Percentiles rank a stretch among this genome's conserved stretches.
These are phyloP conservation scores for Cladopsammia gracilis DNA, from an alignment of 64 coral and sea anemone species.

Conservation along the genomic window DNA sequence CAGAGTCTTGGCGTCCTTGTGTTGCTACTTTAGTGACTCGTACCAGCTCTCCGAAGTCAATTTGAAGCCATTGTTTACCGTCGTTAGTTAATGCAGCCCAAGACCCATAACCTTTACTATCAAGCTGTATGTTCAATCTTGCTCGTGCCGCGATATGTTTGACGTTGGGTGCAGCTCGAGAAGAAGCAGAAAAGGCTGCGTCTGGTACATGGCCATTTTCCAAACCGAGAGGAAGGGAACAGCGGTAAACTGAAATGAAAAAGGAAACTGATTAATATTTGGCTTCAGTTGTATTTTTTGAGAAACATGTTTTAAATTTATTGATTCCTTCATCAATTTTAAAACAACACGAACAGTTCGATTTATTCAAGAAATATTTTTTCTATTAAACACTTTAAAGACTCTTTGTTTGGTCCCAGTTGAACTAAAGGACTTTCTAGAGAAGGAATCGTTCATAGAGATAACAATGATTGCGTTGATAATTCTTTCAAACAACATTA, in stretches of 20 bases:
- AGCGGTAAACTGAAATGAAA: constrained; percentile 16
- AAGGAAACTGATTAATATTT: neutral
- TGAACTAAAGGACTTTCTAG: no score
- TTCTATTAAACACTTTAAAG: no score
- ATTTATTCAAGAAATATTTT: no score
- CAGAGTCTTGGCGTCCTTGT: neutral
- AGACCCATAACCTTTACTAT: constrained; percentile 4
- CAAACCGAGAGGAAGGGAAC: constrained; percentile 23
- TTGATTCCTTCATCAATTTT: no score
- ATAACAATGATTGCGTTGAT: no score
- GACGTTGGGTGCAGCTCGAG: neutral
- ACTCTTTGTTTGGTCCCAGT: no score
- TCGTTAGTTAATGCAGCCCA: neutral
- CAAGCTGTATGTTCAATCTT: constrained; percentile 3
- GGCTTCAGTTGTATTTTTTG: no score
- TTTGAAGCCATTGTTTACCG: constrained; percentile 32
- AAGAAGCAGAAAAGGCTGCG: constrained; percentile 30
- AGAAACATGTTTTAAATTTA: no score
- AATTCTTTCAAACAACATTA: no score
- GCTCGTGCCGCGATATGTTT: neutral
- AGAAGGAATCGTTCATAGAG: no score
- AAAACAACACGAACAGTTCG: no score
- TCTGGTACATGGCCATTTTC: constrained; percentile 41
- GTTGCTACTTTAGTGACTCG: constrained; percentile 25
- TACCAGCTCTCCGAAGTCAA: constrained; percentile 23